Conservation (phyloP, 2,797 vertebrate species). For the Poecilia picta region DNA sequence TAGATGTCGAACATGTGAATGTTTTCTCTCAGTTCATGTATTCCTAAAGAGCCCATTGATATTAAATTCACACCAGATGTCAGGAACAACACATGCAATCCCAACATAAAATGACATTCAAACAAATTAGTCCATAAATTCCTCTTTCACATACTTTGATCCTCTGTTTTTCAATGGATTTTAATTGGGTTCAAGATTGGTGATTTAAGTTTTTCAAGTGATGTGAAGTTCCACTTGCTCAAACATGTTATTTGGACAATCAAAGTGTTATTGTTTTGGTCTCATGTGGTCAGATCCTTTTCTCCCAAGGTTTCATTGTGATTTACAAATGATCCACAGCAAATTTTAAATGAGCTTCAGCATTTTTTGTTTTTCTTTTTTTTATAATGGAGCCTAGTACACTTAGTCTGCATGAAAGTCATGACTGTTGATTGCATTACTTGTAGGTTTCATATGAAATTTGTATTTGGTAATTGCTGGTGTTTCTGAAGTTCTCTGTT, state of each 20-base stretch:
- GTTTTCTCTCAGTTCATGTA: neutral
- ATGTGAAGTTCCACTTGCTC: neutral
- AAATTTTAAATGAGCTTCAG: neutral
- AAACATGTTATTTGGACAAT: neutral
- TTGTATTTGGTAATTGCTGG: neutral
- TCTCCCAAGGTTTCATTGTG: neutral
- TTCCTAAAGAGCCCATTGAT: neutral
- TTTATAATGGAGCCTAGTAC: neutral
- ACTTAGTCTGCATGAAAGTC: neutral
- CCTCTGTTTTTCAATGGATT: neutral
- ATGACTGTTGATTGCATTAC: neutral
- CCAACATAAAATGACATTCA: neutral
- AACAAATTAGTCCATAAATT: neutral
- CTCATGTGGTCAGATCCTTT: neutral
- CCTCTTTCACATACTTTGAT: neutral
- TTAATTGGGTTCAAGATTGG: neutral
- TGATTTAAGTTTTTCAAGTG: neutral
- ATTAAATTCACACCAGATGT: neutral
- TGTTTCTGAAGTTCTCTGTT: neutral
- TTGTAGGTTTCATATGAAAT: neutral
- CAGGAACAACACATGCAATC: neutral
- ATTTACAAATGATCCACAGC: neutral
- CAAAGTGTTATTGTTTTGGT: neutral
- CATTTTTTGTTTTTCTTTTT: neutral
- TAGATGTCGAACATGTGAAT: neutral